Evolutionary conservation across 2,113 vertebrate genomes (phyloP).

Genomic region (Alosa alosa): DNA sequence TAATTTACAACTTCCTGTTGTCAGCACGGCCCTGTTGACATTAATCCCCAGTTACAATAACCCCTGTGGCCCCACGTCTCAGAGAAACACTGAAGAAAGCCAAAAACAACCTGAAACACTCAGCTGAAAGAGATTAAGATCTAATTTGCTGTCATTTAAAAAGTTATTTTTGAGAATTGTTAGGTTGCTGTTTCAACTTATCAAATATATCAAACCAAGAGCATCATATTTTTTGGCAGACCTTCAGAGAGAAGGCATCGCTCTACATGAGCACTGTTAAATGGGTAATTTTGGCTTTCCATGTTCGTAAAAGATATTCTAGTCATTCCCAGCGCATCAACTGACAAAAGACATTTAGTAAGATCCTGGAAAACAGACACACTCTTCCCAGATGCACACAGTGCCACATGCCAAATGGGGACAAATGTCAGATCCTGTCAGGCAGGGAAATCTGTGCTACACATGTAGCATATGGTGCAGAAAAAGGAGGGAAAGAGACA

Average conservation of each 20-base stretch:
- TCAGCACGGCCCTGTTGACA: constrained; percentile 43
- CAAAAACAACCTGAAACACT: not conserved
- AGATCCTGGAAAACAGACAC: not conserved
- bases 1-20: constrained; percentile 49
- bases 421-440: not conserved
- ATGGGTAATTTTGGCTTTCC: not conserved
- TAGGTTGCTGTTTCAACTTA: not conserved
- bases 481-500: not conserved
- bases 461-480: not conserved
- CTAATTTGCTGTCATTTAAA: not conserved
- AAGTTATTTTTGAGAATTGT: not conserved
- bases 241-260: not conserved
- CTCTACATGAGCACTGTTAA: not conserved
- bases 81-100: not conserved
- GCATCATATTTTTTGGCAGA: too few relatives aligned
- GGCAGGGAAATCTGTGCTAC: not conserved
- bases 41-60: constrained; percentile 30
- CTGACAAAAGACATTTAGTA: not conserved
- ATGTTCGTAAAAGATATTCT: not conserved
- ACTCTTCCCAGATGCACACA: not conserved
- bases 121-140: not conserved
- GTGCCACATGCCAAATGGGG: not conserved
- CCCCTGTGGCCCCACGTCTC: not conserved
- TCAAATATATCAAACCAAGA: not conserved
- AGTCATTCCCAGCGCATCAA: not conserved